Evolutionary conservation across 2,113 vertebrate genomes (phyloP).

Genomic region (Pristiophorus japonicus): DNA sequence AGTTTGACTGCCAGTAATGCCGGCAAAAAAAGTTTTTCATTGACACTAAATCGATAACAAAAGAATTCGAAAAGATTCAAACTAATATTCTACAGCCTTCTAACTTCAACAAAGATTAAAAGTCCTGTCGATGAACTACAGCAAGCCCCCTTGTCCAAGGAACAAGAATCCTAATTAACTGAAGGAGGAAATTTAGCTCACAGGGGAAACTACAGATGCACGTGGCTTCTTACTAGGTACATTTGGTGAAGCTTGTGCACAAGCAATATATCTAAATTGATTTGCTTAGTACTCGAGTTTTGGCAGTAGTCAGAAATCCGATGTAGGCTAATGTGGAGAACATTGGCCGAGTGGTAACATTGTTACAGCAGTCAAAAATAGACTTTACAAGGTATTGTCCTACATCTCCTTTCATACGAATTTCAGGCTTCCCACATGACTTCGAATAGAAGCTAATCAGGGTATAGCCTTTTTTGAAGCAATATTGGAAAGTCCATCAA

Average conservation of each 20-base stretch:
- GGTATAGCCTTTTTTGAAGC: background rate
- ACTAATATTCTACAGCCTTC: background rate
- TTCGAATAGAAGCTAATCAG: background rate
- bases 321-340: background rate
- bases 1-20: background rate
- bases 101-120: background rate
- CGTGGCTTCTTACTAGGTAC: background rate
- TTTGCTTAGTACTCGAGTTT: background rate
- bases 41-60: background rate
- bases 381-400: background rate
- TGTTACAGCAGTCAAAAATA: too few species aligned
- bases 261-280: background rate
- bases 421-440: background rate
- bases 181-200: background rate
- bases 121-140: background rate
- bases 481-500: background rate
- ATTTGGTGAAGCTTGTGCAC: too few species aligned
- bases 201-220: background rate
- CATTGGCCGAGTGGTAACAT: too few species aligned
- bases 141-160: background rate
- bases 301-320: background rate
- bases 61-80: background rate
- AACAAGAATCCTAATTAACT: background rate
- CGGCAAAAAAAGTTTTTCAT: background rate
- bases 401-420: too few species aligned